Percentiles rank a stretch among this genome's conserved stretches.
These are phyloP conservation scores for Brotula barbata DNA, from an alignment of 2,797 vertebrate species.

Conservation along the genomic window DNA sequence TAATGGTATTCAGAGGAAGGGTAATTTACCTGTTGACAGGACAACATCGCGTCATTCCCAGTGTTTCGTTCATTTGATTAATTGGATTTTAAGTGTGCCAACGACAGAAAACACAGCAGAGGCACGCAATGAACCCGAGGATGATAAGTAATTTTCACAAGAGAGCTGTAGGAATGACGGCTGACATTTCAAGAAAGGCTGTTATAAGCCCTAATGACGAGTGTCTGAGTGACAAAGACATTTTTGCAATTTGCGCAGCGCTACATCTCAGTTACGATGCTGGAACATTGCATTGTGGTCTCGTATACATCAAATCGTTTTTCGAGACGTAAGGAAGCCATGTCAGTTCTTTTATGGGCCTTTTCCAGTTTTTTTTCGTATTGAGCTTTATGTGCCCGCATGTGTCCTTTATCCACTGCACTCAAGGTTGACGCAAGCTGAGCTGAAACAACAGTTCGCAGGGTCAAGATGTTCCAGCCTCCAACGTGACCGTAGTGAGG, in stretches of 20 bases:
- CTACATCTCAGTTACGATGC: not conserved
- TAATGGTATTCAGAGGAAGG: slow-evolving; percentile 24
- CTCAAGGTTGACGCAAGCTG: too few species aligned
- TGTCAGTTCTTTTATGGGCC: too few species aligned
- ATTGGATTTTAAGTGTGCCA: slow-evolving; percentile 7
- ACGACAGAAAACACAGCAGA: slow-evolving; percentile 11
- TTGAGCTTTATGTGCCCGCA: too few species aligned
- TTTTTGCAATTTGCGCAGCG: too few species aligned
- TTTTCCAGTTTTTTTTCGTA: too few species aligned
- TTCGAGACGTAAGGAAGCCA: too few species aligned
- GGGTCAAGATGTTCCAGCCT: too few species aligned
- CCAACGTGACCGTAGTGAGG: too few species aligned
- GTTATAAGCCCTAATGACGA: slow-evolving; percentile 14
- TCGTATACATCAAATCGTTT: too few species aligned
- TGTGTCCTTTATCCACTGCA: too few species aligned
- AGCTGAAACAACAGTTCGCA: too few species aligned
- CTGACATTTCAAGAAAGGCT: slow-evolving; percentile 20
- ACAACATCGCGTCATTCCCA: slow-evolving; percentile 8
- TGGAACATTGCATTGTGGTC: not conserved
- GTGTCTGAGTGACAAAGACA: not conserved
- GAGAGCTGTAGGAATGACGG: slow-evolving; percentile 1
- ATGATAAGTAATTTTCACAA: slow-evolving; percentile 21
- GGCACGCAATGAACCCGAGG: not conserved
- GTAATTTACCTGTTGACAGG: not conserved
- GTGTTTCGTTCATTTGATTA: not conserved